Evolutionary conservation across 2,113 vertebrate genomes (phyloP), one percentile per base, ranked within the genome.

Genomic region (Pluvialis apricaria): DNA sequence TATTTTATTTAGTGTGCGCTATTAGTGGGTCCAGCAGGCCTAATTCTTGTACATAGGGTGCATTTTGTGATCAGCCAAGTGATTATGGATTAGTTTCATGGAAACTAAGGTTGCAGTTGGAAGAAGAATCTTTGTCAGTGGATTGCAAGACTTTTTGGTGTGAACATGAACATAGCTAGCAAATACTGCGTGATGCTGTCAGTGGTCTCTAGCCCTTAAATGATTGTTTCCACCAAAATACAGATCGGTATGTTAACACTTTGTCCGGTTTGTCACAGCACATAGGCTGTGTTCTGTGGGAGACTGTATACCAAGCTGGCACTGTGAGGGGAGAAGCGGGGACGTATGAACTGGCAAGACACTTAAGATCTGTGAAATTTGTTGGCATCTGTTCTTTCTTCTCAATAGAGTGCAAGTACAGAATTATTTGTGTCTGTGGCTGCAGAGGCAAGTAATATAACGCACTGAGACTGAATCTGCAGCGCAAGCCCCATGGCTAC

Each of bases 141-240:
- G 71, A 36, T 94, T 92, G 85, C 76, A 81, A 72, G n/a, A 42
- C 22, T 61, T 86, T 90, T 85, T 96, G 26, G 29, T 75, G n/a
- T 62, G 62, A n/a, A 10, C 11, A 3, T 88, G 31, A 71, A 85
- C 15, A 42, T 96, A 62, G n/a, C 38, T 78, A 52, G 72, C 82
- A 86, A 88, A 75, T 82, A 71, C 57, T 12, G 19, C 1, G 3
- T 80, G 87, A 58, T 91, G 42, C 77, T 95, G 79, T 88, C 49
- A 44, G 40, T 90, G 91, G 61, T 89, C 83, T 94, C 77, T 85
- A 83, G 60, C 60, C 81, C 77, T 94, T 82, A 94, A 92, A 75
- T 68, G 55, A 77, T 84, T 92, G 77, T 97, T 95, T 96, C 72
- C 80, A 66, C 92, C 62, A 86, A 97, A 96, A 94, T 88, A 73